Evolutionary conservation across 2,113 vertebrate genomes (phyloP), one percentile per base, ranked within the genome.

Genomic region (Panthera uncia): DNA sequence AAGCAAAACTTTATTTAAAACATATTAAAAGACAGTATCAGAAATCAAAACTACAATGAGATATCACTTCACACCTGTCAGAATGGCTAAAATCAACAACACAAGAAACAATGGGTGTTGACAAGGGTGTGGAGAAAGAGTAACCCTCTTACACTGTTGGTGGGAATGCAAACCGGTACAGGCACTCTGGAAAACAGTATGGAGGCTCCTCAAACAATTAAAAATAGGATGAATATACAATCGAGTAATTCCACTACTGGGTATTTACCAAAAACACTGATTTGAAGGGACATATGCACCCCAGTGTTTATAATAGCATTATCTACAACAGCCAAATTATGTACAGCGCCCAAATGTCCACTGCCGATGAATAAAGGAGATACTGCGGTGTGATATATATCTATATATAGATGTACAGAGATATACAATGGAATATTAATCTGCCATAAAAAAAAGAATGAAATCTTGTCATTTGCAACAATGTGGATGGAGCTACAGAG

Each of bases 1-100:
- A 96, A 21, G 14, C 7, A 91, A 94, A 89, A 91, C 50, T 87
- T 89, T 85, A 82, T 83, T 89, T 89, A 82, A 87, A 85, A 87
- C 12, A 36, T 85, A 86, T 19, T 94, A 68, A 76, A 88, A 89
- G 48, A 74, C 2, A 61, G 3, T 76, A 91, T 55, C 25, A 78
- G 27, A 48, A 76, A 23, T 71, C 73, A 76, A 78, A 78, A 48
- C 74, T 31, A 31, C 41, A 48, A 48, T 45, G 41, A 48, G 27
- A 27, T 78, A 48, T 10, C 41, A 31, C 15, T 15, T 48, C 41
- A 78, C 14, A 29, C 45, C 27, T 61, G 4, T 48, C 27, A 9
- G 41, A 78, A 48, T 48, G 41, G 74, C 41, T 48, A 78, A 31
- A 48, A 78, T 48, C 41, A 48, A 78, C 73, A 76, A 76, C 41